These are phyloP conservation scores for Euzetes globulus DNA, from an alignment of 2,888 invertebrate species.

Conservation along the genomic window DNA sequence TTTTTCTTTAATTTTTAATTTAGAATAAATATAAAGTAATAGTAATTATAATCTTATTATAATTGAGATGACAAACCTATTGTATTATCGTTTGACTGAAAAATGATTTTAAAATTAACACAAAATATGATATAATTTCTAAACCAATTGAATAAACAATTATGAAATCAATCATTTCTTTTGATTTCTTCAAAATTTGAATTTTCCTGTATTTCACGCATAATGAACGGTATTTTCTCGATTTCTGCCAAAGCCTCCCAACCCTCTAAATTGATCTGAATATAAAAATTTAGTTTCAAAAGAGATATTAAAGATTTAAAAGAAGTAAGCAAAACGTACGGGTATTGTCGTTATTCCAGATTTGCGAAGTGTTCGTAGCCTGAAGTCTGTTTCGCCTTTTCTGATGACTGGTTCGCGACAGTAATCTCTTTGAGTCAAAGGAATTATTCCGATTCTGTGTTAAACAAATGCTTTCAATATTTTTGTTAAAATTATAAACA, in stretches of 20 bases:
- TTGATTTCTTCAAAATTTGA: slow-evolving; percentile 8
- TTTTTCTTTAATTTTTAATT: no score
- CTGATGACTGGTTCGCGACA: slow-evolving; percentile 35
- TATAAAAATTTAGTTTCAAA: slow-evolving; percentile 43
- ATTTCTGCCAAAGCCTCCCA: slow-evolving; percentile 55
- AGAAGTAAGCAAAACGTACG: slow-evolving; percentile 33
- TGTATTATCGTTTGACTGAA: no score
- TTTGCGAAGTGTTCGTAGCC: slow-evolving; percentile 34
- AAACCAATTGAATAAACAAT: no score
- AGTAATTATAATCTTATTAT: no score
- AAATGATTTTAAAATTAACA: no score
- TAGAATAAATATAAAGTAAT: no score
- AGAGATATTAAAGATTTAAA: slow-evolving; percentile 38
- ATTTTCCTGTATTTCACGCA: slow-evolving; percentile 53
- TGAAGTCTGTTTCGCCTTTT: slow-evolving; percentile 34
- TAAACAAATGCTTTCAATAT: background rate
- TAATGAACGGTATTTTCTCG: slow-evolving; percentile 59
- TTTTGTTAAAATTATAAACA: background rate
- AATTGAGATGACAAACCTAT: no score
- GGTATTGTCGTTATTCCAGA: slow-evolving; percentile 35
- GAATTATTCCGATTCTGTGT: slow-evolving; percentile 35
- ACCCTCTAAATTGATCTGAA: slow-evolving; percentile 51
- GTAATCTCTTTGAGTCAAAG: slow-evolving; percentile 27
- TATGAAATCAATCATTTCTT: background rate
- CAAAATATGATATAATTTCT: no score